These are phyloP conservation scores for Spodoptera litura DNA, from an alignment of 1,140 invertebrate genomes.

Conservation along the genomic window DNA sequence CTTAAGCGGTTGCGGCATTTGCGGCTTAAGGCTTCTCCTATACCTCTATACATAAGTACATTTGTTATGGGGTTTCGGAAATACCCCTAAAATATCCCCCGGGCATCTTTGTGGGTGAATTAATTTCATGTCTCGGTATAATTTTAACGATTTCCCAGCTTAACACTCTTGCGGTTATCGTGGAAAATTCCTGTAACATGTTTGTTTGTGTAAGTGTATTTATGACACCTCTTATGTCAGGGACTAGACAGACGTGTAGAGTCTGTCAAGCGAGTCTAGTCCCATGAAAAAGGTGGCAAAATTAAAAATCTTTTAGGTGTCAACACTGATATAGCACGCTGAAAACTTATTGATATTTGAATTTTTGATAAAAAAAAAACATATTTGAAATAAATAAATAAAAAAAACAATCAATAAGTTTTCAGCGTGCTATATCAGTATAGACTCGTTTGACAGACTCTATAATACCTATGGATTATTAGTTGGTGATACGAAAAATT, in stretches of 20 bases:
- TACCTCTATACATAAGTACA: not conserved
- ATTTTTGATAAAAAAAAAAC: too few relatives aligned
- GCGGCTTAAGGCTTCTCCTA: slow-evolving; percentile 16
- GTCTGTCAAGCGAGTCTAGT: too few relatives aligned
- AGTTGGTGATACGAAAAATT: too few relatives aligned
- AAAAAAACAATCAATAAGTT: too few relatives aligned
- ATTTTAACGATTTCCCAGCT: slow-evolving; percentile 19
- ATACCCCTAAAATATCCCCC: slow-evolving; percentile 32
- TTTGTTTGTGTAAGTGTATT: not conserved
- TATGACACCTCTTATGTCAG: not conserved
- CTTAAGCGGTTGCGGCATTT: slow-evolving; percentile 22
- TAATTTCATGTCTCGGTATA: slow-evolving; percentile 41
- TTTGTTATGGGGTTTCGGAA: slow-evolving; percentile 32
- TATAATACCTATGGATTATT: too few relatives aligned
- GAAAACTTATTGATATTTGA: too few relatives aligned
- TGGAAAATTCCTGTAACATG: slow-evolving; percentile 2
- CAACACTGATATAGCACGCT: too few relatives aligned
- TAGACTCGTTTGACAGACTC: too few relatives aligned
- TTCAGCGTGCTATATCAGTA: too few relatives aligned
- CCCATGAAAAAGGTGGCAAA: too few relatives aligned
- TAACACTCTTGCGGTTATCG: slow-evolving; percentile 1
- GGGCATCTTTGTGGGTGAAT: slow-evolving; percentile 39
- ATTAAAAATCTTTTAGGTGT: too few relatives aligned
- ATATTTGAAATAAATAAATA: too few relatives aligned
- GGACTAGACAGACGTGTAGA: not conserved